Evolutionary conservation across 2,113 vertebrate species (phyloP).

Genomic region (Gorsachius goisagi): DNA sequence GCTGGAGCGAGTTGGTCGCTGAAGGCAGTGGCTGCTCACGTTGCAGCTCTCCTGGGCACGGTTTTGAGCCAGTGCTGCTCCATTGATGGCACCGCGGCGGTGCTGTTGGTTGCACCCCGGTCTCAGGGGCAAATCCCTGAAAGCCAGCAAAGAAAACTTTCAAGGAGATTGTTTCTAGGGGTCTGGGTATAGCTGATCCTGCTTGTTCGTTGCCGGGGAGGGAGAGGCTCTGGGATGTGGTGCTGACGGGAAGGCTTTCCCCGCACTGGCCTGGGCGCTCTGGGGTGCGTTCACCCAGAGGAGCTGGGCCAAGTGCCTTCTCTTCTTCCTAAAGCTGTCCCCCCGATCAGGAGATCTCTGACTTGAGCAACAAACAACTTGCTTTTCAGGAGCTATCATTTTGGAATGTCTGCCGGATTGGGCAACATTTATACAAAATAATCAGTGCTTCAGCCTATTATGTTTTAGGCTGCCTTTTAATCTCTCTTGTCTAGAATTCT

Average conservation of each 20-base stretch:
- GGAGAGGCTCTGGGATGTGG: neutral
- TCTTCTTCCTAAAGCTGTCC: neutral
- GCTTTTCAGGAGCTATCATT: neutral
- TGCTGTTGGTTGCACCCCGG: accelerated
- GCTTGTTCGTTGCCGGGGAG: neutral
- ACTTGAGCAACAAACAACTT: neutral
- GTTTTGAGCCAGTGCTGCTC: accelerated
- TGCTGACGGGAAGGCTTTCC: neutral
- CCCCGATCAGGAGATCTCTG: neutral
- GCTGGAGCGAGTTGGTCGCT: accelerated
- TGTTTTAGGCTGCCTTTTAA: neutral
- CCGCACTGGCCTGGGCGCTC: accelerated
- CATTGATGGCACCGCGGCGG: accelerated
- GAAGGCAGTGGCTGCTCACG: accelerated
- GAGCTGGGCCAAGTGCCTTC: neutral
- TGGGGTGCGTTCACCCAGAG: accelerated
- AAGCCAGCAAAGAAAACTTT: neutral
- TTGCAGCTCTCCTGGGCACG: accelerated
- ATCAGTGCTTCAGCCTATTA: neutral
- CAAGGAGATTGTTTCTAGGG: neutral
- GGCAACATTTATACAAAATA: neutral
- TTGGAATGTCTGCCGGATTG: neutral
- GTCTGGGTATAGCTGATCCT: neutral
- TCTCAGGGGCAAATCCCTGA: neutral
- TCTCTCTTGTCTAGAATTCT: neutral